Conservation (phyloP, 2,113 vertebrate species). For the Bungarus multicinctus region DNA sequence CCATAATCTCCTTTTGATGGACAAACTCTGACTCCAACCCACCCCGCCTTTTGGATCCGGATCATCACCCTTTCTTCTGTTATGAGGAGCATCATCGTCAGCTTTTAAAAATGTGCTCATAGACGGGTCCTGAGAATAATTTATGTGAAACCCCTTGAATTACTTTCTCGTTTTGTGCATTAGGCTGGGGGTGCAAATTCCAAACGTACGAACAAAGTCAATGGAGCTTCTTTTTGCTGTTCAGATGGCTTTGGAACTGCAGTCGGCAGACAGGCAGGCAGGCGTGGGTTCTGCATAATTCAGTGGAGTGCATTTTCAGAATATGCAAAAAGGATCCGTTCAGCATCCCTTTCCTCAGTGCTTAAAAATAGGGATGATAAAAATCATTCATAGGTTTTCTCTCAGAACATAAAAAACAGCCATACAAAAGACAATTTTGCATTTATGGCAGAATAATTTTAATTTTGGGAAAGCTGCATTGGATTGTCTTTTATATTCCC, state of each 20-base stretch:
- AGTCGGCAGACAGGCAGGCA: neutral
- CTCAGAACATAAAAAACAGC: neutral
- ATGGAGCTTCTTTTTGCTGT: neutral
- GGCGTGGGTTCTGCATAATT: conserved; percentile 5
- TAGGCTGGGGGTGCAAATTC: conserved; percentile 1
- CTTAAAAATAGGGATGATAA: neutral
- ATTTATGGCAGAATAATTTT: neutral
- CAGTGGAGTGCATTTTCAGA: conserved; percentile 15
- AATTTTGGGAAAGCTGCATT: neutral
- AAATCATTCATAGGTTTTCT: neutral
- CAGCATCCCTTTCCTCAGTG: neutral
- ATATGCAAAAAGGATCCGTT: neutral
- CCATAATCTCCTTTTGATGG: conserved; percentile 36
- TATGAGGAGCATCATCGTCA: conserved; percentile 17
- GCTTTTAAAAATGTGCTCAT: neutral
- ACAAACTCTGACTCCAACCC: conserved; percentile 42
- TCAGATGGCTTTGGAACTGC: neutral
- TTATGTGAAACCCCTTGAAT: neutral
- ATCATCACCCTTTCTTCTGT: conserved; percentile 10
- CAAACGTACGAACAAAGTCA: neutral
- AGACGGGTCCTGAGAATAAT: neutral
- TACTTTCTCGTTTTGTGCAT: conserved; percentile 14
- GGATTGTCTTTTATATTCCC: neutral
- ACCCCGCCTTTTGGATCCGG: neutral
- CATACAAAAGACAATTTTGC: neutral